Percentiles rank a stretch among this genome's conserved stretches.
phyloP scores from a whole-genome alignment of 2,797 vertebrate genomes.

The Phalanger gymnotis region DNA sequence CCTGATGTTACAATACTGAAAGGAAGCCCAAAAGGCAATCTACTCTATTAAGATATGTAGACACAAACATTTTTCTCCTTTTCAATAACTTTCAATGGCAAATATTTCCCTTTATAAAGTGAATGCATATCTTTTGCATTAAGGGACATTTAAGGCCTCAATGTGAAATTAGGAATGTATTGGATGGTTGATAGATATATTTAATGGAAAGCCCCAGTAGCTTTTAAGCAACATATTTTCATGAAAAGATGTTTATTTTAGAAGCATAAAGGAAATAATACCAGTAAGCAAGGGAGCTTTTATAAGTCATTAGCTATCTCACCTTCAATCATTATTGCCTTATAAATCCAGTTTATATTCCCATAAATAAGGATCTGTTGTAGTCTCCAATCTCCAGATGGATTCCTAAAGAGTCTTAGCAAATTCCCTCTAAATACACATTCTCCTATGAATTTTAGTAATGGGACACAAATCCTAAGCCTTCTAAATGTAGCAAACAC shows the following conservation, averaged over 20 bases:
- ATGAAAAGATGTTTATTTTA: slow-evolving; percentile 63
- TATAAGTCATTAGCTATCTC: background rate
- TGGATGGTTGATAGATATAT: slow-evolving; percentile 76
- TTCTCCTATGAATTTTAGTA: background rate
- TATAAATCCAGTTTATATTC: slow-evolving; percentile 25
- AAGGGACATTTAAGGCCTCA: slow-evolving; percentile 65
- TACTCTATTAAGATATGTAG: slow-evolving; percentile 50
- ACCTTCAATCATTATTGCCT: slow-evolving; percentile 33
- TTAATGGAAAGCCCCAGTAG: slow-evolving; percentile 73
- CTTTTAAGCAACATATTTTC: slow-evolving; percentile 73
- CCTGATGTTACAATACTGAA: slow-evolving; percentile 4
- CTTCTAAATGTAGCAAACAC: background rate
- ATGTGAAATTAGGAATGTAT: slow-evolving; percentile 78
- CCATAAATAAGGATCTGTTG: slow-evolving; percentile 44
- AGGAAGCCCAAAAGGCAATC: slow-evolving; percentile 24
- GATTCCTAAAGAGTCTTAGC: slow-evolving; percentile 23
- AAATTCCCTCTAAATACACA: slow-evolving; percentile 22
- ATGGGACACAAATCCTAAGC: background rate
- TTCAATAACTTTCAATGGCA: slow-evolving; percentile 66
- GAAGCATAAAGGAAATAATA: slow-evolving; percentile 49
- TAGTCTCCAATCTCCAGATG: slow-evolving; percentile 31
- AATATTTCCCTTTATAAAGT: slow-evolving; percentile 74
- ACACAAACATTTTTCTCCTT: slow-evolving; percentile 31
- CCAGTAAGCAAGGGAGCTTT: slow-evolving; percentile 54
- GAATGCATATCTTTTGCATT: slow-evolving; percentile 67